A percentile compares a stretch with the other conserved stretches of the same genome.
Evolutionary conservation across 2,888 invertebrate genomes (phyloP).

Genomic region (Teleiodes luculella): DNA sequence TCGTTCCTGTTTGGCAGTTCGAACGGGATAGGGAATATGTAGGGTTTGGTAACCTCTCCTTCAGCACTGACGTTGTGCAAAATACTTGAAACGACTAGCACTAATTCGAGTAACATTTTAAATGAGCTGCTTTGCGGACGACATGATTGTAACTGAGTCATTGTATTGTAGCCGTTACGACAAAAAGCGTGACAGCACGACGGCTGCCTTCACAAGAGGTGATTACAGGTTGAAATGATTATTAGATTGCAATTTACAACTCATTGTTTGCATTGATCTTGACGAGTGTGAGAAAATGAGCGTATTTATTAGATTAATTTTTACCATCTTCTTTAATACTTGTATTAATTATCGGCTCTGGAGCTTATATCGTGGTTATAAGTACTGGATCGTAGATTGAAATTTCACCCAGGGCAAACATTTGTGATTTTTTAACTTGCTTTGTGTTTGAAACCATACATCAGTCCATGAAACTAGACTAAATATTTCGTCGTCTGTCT

Average conservation of each 20-base stretch:
- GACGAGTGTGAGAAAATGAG: slow-evolving; percentile 19
- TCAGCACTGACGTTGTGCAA: slow-evolving; percentile 25
- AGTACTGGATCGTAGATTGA: too few relatives aligned
- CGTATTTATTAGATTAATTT: background rate
- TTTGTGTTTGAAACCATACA: too few relatives aligned
- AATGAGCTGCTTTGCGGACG: slow-evolving; percentile 55
- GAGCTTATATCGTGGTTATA: too few relatives aligned
- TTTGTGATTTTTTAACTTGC: too few relatives aligned
- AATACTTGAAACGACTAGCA: slow-evolving; percentile 36
- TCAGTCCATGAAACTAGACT: too few relatives aligned
- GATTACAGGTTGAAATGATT: slow-evolving; percentile 59
- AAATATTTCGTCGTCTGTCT: too few relatives aligned
- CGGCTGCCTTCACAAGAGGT: slow-evolving; percentile 52
- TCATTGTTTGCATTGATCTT: slow-evolving; percentile 40
- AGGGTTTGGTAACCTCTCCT: slow-evolving; percentile 35
- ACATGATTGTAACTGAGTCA: slow-evolving; percentile 62
- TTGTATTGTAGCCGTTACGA: slow-evolving; percentile 45
- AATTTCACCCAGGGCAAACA: too few relatives aligned
- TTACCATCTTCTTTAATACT: background rate
- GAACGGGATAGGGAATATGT: slow-evolving; percentile 57
- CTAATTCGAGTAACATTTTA: slow-evolving; percentile 62
- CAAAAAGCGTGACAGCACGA: slow-evolving; percentile 56
- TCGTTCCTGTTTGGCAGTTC: slow-evolving; percentile 65
- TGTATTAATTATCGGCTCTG: too few relatives aligned
- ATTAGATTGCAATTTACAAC: slow-evolving; percentile 59